Evolutionary conservation across 2,113 vertebrate species (phyloP).

Genomic region (Motacilla tschutschensis): DNA sequence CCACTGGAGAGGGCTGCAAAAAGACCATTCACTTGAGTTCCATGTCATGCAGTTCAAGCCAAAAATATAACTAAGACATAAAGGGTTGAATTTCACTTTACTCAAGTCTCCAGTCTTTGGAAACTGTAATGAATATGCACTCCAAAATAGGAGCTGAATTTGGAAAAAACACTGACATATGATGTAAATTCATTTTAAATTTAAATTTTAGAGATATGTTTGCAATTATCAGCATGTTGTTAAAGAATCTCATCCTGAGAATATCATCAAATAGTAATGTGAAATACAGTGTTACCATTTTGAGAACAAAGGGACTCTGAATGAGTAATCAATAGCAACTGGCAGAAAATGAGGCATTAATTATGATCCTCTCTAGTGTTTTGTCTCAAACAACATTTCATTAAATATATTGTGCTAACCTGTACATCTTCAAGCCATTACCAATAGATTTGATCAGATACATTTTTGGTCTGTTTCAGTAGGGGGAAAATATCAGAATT

Average conservation of each 20-base stretch:
- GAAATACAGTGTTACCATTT: slow-evolving; percentile 77
- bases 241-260: slow-evolving; percentile 76
- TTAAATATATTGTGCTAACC: slow-evolving; percentile 82
- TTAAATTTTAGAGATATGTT: slow-evolving; percentile 73
- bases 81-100: neutral
- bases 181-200: slow-evolving; percentile 74
- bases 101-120: neutral
- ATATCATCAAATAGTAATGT: slow-evolving; percentile 80
- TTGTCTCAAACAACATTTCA: slow-evolving; percentile 82
- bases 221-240: slow-evolving; percentile 75
- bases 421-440: slow-evolving; percentile 73
- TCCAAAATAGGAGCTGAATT: slow-evolving; percentile 52
- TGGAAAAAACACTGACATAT: slow-evolving; percentile 65
- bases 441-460: slow-evolving; percentile 65
- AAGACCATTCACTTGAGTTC: neutral
- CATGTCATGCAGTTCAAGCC: neutral
- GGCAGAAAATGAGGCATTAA: slow-evolving; percentile 81
- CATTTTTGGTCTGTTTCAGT: slow-evolving; percentile 46
- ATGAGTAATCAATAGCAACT: slow-evolving; percentile 85
- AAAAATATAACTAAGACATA: neutral
- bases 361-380: slow-evolving; percentile 77
- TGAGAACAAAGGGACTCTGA: slow-evolving; percentile 79
- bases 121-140: slow-evolving; percentile 43
- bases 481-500: slow-evolving; percentile 17
- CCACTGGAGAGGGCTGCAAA: neutral